These are phyloP conservation scores for Coendou prehensilis DNA, from an alignment of 2,797 vertebrate species.

Conservation along the genomic window DNA sequence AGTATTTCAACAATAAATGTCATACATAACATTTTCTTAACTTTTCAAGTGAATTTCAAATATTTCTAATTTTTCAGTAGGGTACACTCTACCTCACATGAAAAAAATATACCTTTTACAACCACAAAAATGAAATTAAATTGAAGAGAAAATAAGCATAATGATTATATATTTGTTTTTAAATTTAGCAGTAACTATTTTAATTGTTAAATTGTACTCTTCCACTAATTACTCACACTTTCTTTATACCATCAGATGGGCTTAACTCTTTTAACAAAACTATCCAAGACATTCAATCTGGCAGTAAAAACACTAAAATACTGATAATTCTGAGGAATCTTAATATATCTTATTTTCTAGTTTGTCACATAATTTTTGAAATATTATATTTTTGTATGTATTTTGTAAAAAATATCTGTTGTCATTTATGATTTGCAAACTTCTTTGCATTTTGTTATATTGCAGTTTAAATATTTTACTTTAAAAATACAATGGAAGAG, in stretches of 20 bases:
- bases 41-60: background rate
- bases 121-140: background rate
- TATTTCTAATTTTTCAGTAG: background rate
- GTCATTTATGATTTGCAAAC: background rate
- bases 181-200: background rate
- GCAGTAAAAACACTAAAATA: background rate
- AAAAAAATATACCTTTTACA: background rate
- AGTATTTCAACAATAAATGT: background rate
- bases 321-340: background rate
- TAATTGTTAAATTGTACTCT: background rate
- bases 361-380: background rate
- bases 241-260: background rate
- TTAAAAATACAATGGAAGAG: background rate
- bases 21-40: background rate
- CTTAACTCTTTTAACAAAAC: background rate
- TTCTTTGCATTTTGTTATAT: background rate
- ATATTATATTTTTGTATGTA: background rate
- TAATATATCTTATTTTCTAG: background rate
- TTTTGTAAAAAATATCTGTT: background rate
- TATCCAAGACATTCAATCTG: background rate
- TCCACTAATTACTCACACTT: background rate
- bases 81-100: background rate
- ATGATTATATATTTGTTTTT: background rate
- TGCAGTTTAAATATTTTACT: background rate
- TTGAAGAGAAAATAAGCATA: background rate